A percentile compares a stretch with the other conserved stretches of the same genome.
Evolutionary conservation across 1,140 invertebrate species (phyloP).

Genomic region (Drosophila littoralis): DNA sequence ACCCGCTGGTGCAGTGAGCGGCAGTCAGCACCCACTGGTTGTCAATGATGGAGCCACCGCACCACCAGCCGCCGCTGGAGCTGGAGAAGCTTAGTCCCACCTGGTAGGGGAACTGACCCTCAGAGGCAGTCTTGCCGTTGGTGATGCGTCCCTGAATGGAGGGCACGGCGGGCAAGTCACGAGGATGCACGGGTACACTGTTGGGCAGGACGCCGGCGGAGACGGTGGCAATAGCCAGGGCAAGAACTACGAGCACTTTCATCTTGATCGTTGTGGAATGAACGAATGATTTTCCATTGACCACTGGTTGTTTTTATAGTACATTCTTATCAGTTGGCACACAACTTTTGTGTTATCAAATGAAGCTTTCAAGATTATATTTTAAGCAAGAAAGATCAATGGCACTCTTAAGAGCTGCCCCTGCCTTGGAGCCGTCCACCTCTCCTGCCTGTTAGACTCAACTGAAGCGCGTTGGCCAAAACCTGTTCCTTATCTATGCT

Average conservation of each 20-base stretch:
- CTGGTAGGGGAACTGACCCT: slow-evolving; percentile 86
- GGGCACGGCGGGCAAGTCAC: slow-evolving; percentile 42
- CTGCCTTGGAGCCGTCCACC: not conserved
- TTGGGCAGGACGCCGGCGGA: slow-evolving; percentile 63
- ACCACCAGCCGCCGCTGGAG: slow-evolving; percentile 83
- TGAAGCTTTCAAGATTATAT: slow-evolving; percentile 5
- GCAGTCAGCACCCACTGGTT: slow-evolving; percentile 86
- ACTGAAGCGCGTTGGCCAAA: slow-evolving; percentile 5
- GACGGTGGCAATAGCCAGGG: slow-evolving; percentile 66
- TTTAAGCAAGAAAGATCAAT: not conserved
- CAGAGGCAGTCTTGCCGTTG: slow-evolving; percentile 61
- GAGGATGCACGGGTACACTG: slow-evolving; percentile 51
- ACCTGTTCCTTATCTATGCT: not conserved
- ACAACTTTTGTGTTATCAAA: slow-evolving; percentile 5
- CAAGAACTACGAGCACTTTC: slow-evolving; percentile 75
- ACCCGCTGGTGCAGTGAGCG: slow-evolving; percentile 86
- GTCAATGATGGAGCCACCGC: slow-evolving; percentile 87
- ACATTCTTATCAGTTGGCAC: slow-evolving; percentile 18
- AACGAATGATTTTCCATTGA: slow-evolving; percentile 52
- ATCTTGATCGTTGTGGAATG: slow-evolving; percentile 53
- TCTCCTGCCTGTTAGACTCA: not conserved
- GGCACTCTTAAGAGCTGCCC: not conserved
- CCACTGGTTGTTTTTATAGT: slow-evolving; percentile 34
- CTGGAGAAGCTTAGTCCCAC: slow-evolving; percentile 83
- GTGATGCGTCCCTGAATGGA: slow-evolving; percentile 76